phyloP scores from a whole-genome alignment of 2,797 vertebrate species.

The Uromys caudimaculatus region DNA sequence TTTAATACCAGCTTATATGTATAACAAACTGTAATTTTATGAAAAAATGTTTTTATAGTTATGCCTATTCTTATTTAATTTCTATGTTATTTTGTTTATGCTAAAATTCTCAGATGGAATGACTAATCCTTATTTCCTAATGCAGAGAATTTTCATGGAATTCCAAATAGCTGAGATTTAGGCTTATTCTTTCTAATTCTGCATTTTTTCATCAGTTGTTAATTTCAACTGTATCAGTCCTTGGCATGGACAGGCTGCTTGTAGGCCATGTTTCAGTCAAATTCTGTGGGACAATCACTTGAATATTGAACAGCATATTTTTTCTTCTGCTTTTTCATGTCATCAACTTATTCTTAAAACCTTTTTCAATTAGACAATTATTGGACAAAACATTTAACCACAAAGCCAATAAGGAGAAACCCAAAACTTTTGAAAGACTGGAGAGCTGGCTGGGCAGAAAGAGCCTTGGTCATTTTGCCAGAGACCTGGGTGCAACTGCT shows the following conservation, averaged over 20 bases:
- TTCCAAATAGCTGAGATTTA: neutral
- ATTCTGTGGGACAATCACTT: neutral
- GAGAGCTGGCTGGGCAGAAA: too few relatives aligned
- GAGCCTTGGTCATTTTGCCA: too few relatives aligned
- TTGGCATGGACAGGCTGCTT: fast-evolving
- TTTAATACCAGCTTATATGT: neutral
- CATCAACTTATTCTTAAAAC: neutral
- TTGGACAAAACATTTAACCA: neutral
- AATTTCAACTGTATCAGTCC: neutral
- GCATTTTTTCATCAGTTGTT: neutral
- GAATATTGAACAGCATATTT: neutral
- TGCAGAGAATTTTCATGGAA: neutral
- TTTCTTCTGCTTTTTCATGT: neutral
- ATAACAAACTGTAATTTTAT: neutral
- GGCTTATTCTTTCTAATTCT: neutral
- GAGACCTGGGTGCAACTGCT: neutral
- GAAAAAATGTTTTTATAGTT: neutral
- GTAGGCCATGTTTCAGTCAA: neutral
- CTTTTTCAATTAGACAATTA: neutral
- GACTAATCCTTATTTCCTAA: neutral
- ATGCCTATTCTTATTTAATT: neutral
- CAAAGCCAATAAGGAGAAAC: neutral
- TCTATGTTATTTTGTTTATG: neutral
- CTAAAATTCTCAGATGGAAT: neutral
- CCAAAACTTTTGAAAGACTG: neutral